Evolutionary conservation across 2,888 invertebrate species (phyloP), one percentile per base, ranked within the genome.

Genomic region (Anoplius nigerrimus): DNA sequence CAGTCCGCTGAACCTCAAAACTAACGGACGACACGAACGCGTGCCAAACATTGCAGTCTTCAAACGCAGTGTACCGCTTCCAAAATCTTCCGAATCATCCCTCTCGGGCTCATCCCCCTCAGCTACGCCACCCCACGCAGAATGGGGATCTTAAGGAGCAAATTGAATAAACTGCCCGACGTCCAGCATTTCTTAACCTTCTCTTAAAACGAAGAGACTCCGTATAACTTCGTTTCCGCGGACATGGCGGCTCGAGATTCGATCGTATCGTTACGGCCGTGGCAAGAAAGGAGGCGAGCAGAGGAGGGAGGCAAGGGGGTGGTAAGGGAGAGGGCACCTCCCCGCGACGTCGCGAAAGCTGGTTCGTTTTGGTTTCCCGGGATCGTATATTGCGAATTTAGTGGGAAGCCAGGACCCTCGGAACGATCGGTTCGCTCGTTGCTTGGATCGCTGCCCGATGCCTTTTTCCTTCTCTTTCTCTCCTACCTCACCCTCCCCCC

Each of bases 361-460:
- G 80, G 54, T 79, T 79, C 80, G 80, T 79, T 79, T 79, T 79
- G 79, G 69, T 78, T 82, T 81, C 82, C 80, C 80, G 80, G 76
- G 80, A 79, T 80, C 81, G 78, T 81, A 82, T 79, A 79, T 76
- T 82, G 82, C 76, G 79, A 84, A 84, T 84, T 84, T 79, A 80
- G 78, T 76, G 75, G 76, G 78, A 75, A 78, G 80, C 73, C 77
- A 69, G 75, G 76, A 75, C 80, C 79, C 74, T 72, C 77, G 72
- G 70, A 81, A 82, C 79, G 84, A 84, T 83, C 82, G 80, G 80
- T 76, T 82, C 71, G 69, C 71, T 77, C 75, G 77, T 75, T 69
- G 76, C 75, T 34, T 77, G 78, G 79, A 79, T 78, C 75, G 68
- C 75, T 74, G 79, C 74, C 81, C 75, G 75, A 71, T 46, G 21